These are phyloP conservation scores for Vidua chalybeata DNA, from an alignment of 2,113 vertebrate species.

Conservation along the genomic window DNA sequence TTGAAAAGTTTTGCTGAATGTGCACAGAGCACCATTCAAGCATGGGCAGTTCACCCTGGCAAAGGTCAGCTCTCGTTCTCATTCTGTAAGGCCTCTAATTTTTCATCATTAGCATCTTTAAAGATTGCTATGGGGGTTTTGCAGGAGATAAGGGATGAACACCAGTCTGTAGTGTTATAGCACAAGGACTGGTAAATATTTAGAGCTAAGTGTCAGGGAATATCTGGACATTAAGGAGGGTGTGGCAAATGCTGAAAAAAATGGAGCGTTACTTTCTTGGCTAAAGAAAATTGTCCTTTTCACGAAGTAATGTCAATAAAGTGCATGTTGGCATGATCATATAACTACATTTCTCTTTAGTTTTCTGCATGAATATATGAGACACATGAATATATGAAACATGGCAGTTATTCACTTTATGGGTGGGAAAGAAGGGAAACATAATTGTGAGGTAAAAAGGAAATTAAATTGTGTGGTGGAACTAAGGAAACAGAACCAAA, in stretches of 20 bases:
- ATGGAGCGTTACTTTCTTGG: background rate
- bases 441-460: background rate
- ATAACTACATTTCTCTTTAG: background rate
- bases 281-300: background rate
- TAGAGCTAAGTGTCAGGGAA: background rate
- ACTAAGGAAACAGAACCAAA: background rate
- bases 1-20: constrained; percentile 67
- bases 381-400: background rate
- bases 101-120: constrained; percentile 16
- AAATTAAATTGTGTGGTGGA: background rate
- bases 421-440: background rate
- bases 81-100: constrained; percentile 39
- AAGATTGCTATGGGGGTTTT: background rate
- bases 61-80: constrained; percentile 50
- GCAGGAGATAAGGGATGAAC: background rate
- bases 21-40: constrained; percentile 58
- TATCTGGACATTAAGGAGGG: background rate
- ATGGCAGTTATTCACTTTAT: background rate
- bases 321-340: background rate
- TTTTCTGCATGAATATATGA: background rate
- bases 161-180: background rate
- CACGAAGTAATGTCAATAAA: background rate
- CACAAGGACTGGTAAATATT: background rate
- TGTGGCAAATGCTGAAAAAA: background rate
- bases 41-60: constrained; percentile 51